Percentiles rank a stretch among this genome's conserved stretches.
Evolutionary conservation across 2,888 invertebrate genomes (phyloP).

Genomic region (Himalopsyche kuldschensis): DNA sequence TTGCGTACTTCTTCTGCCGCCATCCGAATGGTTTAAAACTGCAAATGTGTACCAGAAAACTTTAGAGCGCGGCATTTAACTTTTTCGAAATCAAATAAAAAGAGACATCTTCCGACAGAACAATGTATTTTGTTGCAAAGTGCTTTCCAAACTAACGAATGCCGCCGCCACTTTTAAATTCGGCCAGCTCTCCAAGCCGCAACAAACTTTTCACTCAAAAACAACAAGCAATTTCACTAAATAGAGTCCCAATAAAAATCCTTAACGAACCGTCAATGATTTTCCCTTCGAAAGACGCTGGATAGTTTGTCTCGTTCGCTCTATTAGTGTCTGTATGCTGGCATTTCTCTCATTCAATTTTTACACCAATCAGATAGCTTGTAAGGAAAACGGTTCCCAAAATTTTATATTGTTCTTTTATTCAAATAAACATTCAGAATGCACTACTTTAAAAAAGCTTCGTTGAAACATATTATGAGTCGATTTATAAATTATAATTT

Average conservation of each 20-base stretch:
- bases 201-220: background rate
- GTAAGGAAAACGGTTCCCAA: background rate
- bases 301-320: background rate
- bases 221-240: conserved; percentile 18
- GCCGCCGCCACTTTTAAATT: background rate
- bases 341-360: conserved; percentile 6
- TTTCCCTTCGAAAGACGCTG: background rate
- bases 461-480: no score
- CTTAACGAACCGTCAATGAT: conserved; percentile 23
- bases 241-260: conserved; percentile 13
- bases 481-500: no score
- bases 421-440: background rate
- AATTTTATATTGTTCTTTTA: background rate
- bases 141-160: background rate
- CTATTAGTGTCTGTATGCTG: background rate
- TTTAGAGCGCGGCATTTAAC: background rate
- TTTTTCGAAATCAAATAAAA: background rate
- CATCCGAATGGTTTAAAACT: background rate
- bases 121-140: background rate
- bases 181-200: background rate
- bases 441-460: background rate
- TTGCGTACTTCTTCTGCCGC: background rate
- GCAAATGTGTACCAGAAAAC: background rate
- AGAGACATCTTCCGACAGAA: background rate
- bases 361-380: background rate